Base-by-base conservation (phyloP, 2,797 vertebrate species). In the Alauda arvensis region DNA sequence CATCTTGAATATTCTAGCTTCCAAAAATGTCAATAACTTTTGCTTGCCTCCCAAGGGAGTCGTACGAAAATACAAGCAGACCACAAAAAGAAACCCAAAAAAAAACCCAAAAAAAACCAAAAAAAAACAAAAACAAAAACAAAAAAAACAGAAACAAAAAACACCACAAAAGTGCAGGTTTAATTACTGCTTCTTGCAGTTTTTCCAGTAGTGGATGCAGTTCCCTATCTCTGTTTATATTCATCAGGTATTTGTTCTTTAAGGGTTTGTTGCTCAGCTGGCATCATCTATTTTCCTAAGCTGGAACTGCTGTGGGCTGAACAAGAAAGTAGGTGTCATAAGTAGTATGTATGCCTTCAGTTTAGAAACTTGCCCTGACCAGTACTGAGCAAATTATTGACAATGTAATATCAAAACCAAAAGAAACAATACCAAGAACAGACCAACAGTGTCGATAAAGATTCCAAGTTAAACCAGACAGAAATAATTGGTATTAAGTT, bases 401-500 rank as follows among this genome's bases (percentile, higher is more conserved):
- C 88, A 78, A 7, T 91, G 19, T 83, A 93, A 95, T 86, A 88
- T 62, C 74, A 95, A 84, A 62, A 94, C 28, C 39, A 34, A 85
- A 95, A 91, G 77, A 90, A 91, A 81, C 81, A 77, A 94, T 86
- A 93, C 76, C 52, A 71, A 69, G 46, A 91, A 88, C 31, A 95
- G 91, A 87, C 52, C 66, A 90, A 51, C 16, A 77, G 21, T 87
- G 83, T 95, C 94, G 94, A 89, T 92, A 93, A 94, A 86, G 87
- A 95, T 70, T 89, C 79, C 69, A 70, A 75, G 85, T 94, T 95
- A 95, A 95, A 95, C 95, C 82, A 95, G 88, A 95, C 79, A 94
- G 83, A 96, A 97, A 93, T 93, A 93, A 93, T 60, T 84, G 65
- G 89, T 63, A 95, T 95, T 95, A 95, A 94, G 92, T 88, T 94